Conservation (phyloP, 2,888 invertebrate genomes). For the Pyrrhia umbra region DNA sequence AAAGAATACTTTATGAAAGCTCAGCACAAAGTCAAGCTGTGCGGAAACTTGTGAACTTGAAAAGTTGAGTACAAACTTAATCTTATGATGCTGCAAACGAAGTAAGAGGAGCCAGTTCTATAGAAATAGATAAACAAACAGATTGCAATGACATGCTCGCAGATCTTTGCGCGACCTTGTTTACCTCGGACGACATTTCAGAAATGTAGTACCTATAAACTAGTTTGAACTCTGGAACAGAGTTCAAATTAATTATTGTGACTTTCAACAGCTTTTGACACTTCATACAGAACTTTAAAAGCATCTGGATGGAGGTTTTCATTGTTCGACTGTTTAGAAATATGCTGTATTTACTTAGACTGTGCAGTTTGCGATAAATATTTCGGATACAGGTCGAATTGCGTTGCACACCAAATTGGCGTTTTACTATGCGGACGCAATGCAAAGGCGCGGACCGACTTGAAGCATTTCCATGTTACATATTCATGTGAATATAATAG, state of each 20-base stretch:
- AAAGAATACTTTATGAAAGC: not conserved
- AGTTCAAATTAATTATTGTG: not conserved
- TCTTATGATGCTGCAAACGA: not conserved
- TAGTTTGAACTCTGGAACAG: not conserved
- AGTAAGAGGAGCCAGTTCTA: conserved; percentile 7
- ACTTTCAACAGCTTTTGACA: not conserved
- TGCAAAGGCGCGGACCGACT: not conserved
- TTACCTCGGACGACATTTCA: not conserved
- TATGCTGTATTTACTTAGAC: not conserved
- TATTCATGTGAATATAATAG: too few species aligned
- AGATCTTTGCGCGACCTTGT: not conserved
- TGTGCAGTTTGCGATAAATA: not conserved
- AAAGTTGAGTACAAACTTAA: conserved; percentile 1
- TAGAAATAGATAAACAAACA: conserved; percentile 8
- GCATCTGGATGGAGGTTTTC: conserved; percentile 5
- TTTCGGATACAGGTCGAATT: not conserved
- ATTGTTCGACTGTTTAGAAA: not conserved
- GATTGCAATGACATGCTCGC: not conserved
- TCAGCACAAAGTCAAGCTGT: not conserved
- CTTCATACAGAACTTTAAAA: not conserved
- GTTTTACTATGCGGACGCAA: not conserved
- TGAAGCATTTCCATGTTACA: too few species aligned
- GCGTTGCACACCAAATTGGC: not conserved
- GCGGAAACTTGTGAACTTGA: conserved; percentile 9
- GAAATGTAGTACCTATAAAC: not conserved